Evolutionary conservation across 1,140 invertebrate species (phyloP).

Genomic region (Meloidogyne floridensis): DNA sequence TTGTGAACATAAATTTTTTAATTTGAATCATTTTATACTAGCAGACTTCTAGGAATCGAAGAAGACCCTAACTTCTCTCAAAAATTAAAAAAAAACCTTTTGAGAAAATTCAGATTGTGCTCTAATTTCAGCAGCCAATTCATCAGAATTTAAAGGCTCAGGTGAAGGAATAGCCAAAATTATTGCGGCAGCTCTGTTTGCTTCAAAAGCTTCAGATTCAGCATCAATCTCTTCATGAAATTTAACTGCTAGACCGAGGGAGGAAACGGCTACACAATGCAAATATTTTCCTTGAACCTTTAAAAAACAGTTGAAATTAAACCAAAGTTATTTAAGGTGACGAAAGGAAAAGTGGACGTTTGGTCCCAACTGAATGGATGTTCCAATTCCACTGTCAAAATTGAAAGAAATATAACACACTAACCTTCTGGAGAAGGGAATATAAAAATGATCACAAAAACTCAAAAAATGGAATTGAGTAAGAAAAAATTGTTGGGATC

Average conservation of each 20-base stretch:
- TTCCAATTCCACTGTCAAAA: too few relatives aligned
- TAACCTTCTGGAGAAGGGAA: too few relatives aligned
- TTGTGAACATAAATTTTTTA: too few relatives aligned
- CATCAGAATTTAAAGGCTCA: conserved; percentile 15
- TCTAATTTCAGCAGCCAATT: conserved; percentile 16
- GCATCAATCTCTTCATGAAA: conserved; percentile 25
- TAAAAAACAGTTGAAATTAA: not conserved
- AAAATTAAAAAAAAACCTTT: conserved; percentile 8
- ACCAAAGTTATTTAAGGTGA: not conserved
- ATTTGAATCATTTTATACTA: too few relatives aligned
- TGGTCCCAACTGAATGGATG: too few relatives aligned
- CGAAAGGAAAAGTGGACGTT: too few relatives aligned
- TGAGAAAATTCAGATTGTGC: conserved; percentile 9
- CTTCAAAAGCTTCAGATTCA: conserved; percentile 17
- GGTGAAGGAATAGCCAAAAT: conserved; percentile 18
- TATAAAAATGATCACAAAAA: too few relatives aligned
- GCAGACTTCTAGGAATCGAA: too few relatives aligned
- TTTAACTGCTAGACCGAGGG: conserved; percentile 16
- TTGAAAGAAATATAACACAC: too few relatives aligned
- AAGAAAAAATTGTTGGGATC: too few relatives aligned
- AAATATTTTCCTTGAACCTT: conserved; percentile 3
- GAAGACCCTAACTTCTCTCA: too few relatives aligned
- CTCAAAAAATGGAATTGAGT: too few relatives aligned
- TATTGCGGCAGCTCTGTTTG: conserved; percentile 9
- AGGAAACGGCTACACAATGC: conserved; percentile 14